Conservation (phyloP, 2,888 invertebrate genomes). For the Perizoma affinitatum region DNA sequence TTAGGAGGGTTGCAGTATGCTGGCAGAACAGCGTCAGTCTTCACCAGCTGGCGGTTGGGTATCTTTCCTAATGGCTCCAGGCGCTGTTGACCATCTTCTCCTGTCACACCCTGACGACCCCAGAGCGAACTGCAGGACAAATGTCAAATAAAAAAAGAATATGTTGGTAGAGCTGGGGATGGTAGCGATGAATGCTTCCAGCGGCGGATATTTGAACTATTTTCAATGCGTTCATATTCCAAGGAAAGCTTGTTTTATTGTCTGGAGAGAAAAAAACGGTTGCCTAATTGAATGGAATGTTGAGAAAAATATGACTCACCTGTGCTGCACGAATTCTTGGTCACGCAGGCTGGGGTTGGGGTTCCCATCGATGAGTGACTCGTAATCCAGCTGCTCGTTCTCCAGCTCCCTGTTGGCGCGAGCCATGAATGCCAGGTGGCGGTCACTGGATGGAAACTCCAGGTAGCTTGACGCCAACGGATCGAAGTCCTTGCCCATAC, state of each 20-base stretch:
- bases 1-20: constrained; percentile 99
- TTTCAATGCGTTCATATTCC: no score
- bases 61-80: constrained; percentile 83
- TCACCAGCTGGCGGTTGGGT: constrained; percentile 89
- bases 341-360: constrained; percentile 92
- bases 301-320: constrained; percentile 55
- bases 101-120: constrained; percentile 90
- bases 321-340: constrained; percentile 94
- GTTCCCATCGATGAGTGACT: constrained; percentile 87
- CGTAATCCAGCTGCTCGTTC: constrained; percentile 88
- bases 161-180: no score
- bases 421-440: constrained; percentile 75
- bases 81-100: constrained; percentile 90
- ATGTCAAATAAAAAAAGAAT: not conserved
- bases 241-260: no score
- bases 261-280: not conserved
- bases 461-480: constrained; percentile 86
- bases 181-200: no score
- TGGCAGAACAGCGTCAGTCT: constrained; percentile 95
- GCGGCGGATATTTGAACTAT: no score
- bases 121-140: constrained; percentile 79
- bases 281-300: not conserved
- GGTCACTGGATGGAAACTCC: constrained; percentile 83
- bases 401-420: constrained; percentile 84
- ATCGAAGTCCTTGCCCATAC: constrained; percentile 90